Conservation (phyloP, 2,113 vertebrate species). For the Charadrius vociferus region DNA sequence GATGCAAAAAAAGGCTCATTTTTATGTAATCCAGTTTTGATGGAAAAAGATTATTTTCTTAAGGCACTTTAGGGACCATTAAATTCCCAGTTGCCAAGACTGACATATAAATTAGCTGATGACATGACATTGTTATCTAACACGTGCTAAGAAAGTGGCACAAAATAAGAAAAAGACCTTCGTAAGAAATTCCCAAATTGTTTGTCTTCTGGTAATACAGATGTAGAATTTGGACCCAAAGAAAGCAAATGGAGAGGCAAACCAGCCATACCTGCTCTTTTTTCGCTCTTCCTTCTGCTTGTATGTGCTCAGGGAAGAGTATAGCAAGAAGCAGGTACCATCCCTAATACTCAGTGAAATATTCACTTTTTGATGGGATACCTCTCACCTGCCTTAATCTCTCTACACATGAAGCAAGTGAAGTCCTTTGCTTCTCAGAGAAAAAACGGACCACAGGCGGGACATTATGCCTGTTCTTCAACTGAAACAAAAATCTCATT, state of each 20-base stretch:
- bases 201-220: background rate
- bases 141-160: background rate
- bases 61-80: background rate
- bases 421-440: background rate
- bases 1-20: background rate
- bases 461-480: background rate
- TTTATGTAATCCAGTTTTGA: background rate
- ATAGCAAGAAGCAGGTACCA: background rate
- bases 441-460: background rate
- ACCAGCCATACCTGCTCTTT: background rate
- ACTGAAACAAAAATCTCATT: background rate
- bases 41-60: background rate
- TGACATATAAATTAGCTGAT: background rate
- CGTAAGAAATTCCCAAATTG: background rate
- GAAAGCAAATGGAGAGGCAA: background rate
- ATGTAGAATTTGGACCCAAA: background rate
- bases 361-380: background rate
- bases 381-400: background rate
- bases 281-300: background rate
- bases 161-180: background rate
- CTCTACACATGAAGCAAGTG: fast-evolving
- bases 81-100: background rate
- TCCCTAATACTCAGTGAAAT: background rate
- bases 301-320: background rate
- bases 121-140: background rate